Conservation (phyloP, 1,140 invertebrate genomes). For the Octopus bimaculoides region DNA sequence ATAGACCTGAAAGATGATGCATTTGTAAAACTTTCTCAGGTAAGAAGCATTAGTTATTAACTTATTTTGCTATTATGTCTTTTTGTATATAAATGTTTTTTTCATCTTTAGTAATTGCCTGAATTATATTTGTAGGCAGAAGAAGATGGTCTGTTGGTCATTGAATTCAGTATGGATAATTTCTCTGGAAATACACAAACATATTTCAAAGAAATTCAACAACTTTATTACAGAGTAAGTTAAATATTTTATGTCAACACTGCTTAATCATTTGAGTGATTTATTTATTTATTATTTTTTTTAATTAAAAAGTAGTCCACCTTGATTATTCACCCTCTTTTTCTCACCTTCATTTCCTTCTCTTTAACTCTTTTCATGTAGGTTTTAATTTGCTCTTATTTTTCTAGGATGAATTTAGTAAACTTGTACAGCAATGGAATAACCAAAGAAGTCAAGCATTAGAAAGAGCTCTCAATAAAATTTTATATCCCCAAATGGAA, state of each 20-base stretch:
- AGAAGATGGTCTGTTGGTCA: conserved; percentile 77
- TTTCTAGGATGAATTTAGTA: conserved; percentile 88
- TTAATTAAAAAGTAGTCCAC: no score
- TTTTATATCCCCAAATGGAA: conserved; percentile 85
- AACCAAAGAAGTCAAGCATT: conserved; percentile 81
- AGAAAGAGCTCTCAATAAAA: conserved; percentile 80
- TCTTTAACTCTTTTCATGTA: no score
- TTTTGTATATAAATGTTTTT: not conserved
- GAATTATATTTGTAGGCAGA: conserved; percentile 63
- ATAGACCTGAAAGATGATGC: conserved; percentile 85
- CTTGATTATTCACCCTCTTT: no score
- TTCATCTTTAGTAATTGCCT: not conserved
- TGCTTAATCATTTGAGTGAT: not conserved
- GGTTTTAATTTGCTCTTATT: conserved; percentile 15
- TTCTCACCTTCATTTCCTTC: no score
- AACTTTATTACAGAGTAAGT: conserved; percentile 77
- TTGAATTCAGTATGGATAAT: conserved; percentile 60
- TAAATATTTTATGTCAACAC: not conserved
- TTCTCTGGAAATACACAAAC: conserved; percentile 64
- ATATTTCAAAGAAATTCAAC: conserved; percentile 89
- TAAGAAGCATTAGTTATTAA: conserved; percentile 14
- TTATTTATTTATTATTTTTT: no score
- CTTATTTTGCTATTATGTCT: not conserved
- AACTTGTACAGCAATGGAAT: conserved; percentile 97
- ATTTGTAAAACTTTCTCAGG: conserved; percentile 65